These are phyloP conservation scores for Philopotamus ludificatus DNA, from an alignment of 1,140 invertebrate genomes.

Conservation along the genomic window DNA sequence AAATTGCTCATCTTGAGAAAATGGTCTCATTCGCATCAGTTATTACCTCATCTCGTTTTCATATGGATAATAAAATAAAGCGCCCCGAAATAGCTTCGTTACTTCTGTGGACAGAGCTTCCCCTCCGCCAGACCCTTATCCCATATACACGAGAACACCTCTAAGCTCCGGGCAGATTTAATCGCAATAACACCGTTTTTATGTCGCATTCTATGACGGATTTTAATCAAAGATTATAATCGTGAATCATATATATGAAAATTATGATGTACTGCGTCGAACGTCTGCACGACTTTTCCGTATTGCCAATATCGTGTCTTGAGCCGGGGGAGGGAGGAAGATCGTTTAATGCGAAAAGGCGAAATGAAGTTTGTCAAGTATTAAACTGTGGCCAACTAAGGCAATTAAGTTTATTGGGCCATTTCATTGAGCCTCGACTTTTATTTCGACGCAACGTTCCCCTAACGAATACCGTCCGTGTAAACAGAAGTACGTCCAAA, in stretches of 20 bases:
- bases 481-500: neutral
- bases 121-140: neutral
- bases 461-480: neutral
- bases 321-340: neutral
- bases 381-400: conserved; percentile 37
- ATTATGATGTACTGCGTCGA: conserved; percentile 15
- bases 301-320: neutral
- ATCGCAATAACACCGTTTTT: conserved; percentile 35
- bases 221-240: conserved; percentile 11
- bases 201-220: conserved; percentile 35
- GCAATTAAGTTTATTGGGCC: conserved; percentile 41
- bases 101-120: neutral
- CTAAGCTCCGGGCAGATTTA: conserved; percentile 22
- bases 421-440: conserved; percentile 26
- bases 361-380: conserved; percentile 41
- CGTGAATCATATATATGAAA: neutral
- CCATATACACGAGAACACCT: neutral
- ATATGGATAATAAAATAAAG: conserved; percentile 33
- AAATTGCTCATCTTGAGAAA: conserved; percentile 9
- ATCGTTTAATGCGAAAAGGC: conserved; percentile 12
- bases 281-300: conserved; percentile 7
- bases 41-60: conserved; percentile 36
- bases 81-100: conserved; percentile 6
- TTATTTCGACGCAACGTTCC: conserved; percentile 21
- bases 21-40: conserved; percentile 7